Evolutionary conservation across 2,797 vertebrate genomes (phyloP), one percentile per base, ranked within the genome.

Genomic region (Toxotes lorentzi): DNA sequence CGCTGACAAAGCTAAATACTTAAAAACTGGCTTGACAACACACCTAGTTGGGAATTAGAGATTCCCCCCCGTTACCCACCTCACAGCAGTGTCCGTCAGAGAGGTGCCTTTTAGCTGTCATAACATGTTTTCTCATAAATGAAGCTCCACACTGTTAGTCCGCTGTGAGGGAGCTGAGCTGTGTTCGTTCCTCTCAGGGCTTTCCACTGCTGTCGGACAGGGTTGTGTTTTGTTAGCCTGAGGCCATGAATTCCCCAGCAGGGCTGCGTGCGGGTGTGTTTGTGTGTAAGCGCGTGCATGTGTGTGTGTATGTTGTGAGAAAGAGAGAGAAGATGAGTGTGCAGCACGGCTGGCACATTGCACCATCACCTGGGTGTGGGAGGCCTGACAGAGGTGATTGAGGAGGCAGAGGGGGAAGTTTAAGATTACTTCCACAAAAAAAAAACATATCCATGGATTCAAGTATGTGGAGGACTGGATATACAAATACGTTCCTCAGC

Each of bases 231-330:
- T 89, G 87, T 89, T 93, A 91, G 91, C 93, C 91, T 79, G 89
- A 90, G 93, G 94, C 92, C 88, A 84, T 79, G 81, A 91, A 95
- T 96, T 95, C 92, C 94, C 92, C 88, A 91, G 86, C 87, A 89
- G 88, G 82, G 87, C 82, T 10, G 70, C 66, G 88, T 84, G 87
- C 84, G 89, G 60, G 86, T 81, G 70, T 87, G 84, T 88, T 76
- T 86, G 70, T 87, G 77, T 84, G 78, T 71, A n/a, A 5, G 38
- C 64, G 48, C 50, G 60, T 63, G 78, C 70, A 68, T 53, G 35
- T 48, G 81, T 56, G 47, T 35, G 86, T 79, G 70, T 84, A 82
- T 89, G 53, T 76, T 83, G 64, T 86, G 58, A 50, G 27, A 57
- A 40, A 66, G 53, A 77, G 58, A 75, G 58, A 63, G 64, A 53